Evolutionary conservation across 1,140 invertebrate species (phyloP), one percentile per base, ranked within the genome.

Genomic region (Diuraphis noxia): DNA sequence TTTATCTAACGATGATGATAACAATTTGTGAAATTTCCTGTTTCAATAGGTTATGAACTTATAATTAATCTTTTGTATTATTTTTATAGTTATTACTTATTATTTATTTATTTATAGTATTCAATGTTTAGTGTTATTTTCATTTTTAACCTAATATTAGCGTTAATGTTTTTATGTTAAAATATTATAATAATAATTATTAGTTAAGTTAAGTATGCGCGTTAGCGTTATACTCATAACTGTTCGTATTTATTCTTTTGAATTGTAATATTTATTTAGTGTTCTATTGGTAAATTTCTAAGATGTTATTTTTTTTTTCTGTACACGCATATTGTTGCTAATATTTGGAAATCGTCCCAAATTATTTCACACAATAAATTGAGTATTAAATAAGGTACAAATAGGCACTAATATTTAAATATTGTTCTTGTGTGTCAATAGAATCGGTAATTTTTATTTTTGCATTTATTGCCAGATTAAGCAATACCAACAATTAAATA

Each of bases 251-350:
- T 87, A 56, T 25, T 30, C 2, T 72, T n/a, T 72, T 72, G 30
- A 84, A 63, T 63, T 49, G 43, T 86, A 49, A 52, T 86, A 52
- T 86, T 86, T 88, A 38, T 88, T 40, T 88, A 88, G 49, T 88
- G 1, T 88, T 40, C 86, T 40, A 88, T 30, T n/a, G 49, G 49
- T 87, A 40, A 87, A 56, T 87, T 56, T 63, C n/a, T 56, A 88
- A 88, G 84, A 36, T 46, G 84, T 85, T 85, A 34, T 85, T 85
- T 85, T 85, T 84, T 79, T 84, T 43, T n/a, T 30, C 9, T 25
- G 40, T 82, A 30, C 46, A 56, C 17, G 19, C 41, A n/a, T 84
- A 36, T 52, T 86, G 84, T 86, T 86, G 43, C 41, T 43, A 9
- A 86, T 36, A 43, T 85, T 87, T 52, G 6, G 9, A 41, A 88